Evolutionary conservation across 2,797 vertebrate species (phyloP).

Genomic region (Antennarius maculatus): DNA sequence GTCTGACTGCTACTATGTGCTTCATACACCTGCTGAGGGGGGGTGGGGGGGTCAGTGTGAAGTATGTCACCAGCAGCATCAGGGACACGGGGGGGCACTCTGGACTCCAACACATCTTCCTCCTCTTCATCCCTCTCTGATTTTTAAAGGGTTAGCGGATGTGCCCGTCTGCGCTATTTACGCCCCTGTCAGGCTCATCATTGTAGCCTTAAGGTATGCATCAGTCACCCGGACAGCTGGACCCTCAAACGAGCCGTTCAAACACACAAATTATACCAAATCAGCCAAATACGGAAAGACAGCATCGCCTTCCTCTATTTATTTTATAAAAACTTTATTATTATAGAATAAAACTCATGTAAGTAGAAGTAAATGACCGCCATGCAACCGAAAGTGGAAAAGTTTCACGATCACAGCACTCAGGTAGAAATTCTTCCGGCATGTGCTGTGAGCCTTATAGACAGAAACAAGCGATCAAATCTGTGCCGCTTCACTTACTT

Average conservation of each 20-base stretch:
- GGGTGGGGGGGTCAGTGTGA: too few relatives aligned
- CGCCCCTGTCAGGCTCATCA: slow-evolving; percentile 43
- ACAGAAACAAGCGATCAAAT: not conserved
- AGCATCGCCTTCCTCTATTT: not conserved
- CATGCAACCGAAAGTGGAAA: not conserved
- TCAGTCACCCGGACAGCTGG: not conserved
- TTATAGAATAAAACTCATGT: not conserved
- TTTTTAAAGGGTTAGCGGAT: not conserved
- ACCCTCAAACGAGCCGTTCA: not conserved
- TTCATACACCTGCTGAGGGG: too few relatives aligned
- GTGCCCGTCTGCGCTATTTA: not conserved
- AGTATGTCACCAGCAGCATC: too few relatives aligned
- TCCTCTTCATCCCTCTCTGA: not conserved
- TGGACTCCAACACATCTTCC: not conserved
- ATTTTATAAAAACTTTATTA: too few relatives aligned
- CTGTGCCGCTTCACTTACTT: slow-evolving; percentile 76
- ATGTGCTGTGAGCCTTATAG: not conserved
- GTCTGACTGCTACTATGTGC: too few relatives aligned
- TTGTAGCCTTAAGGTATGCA: not conserved
- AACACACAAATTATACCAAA: not conserved
- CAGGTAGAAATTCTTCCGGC: not conserved
- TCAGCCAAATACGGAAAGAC: not conserved
- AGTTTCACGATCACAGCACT: not conserved
- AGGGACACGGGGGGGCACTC: too few relatives aligned
- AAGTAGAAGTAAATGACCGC: not conserved